Evolutionary conservation across 1,140 invertebrate genomes (phyloP).

Genomic region (Eufriesea mexicana): DNA sequence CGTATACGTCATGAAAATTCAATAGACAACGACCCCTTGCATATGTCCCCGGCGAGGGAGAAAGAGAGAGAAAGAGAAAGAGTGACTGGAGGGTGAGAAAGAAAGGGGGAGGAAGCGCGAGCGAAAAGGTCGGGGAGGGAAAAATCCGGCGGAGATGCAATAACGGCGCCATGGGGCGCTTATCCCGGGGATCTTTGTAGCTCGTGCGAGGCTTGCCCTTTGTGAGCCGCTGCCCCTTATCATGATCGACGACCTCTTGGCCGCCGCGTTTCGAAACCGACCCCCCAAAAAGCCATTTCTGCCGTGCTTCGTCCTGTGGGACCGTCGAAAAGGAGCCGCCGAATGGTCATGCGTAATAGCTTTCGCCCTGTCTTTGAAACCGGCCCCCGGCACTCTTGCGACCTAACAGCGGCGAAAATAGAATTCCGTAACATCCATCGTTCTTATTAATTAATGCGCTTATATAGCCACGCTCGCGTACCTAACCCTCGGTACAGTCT

Average conservation of each 20-base stretch:
- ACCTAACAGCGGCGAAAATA: conserved; percentile 17
- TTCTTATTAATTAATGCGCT: conserved; percentile 18
- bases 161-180: conserved; percentile 66
- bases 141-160: conserved; percentile 62
- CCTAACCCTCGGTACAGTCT: not conserved
- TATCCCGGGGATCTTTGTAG: conserved; percentile 66
- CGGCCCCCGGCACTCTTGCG: conserved; percentile 27
- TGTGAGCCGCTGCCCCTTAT: conserved; percentile 65
- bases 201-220: conserved; percentile 61
- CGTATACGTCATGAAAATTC: conserved; percentile 67
- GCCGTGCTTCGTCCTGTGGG: conserved; percentile 20
- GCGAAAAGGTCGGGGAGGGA: conserved; percentile 32
- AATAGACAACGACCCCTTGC: conserved; percentile 61
- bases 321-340: conserved; percentile 59
- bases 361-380: conserved; percentile 42
- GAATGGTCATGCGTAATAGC: conserved; percentile 51
- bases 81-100: conserved; percentile 1
- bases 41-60: conserved; percentile 50
- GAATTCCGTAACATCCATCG: conserved; percentile 13
- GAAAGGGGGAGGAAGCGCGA: conserved; percentile 2
- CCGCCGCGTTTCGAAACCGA: conserved; percentile 57
- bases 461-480: not conserved
- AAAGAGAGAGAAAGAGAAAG: conserved; percentile 14
- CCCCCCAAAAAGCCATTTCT: conserved; percentile 58
- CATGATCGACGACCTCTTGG: conserved; percentile 69